Evolutionary conservation across 1,140 invertebrate species (phyloP).

Genomic region (Elysia chlorotica): DNA sequence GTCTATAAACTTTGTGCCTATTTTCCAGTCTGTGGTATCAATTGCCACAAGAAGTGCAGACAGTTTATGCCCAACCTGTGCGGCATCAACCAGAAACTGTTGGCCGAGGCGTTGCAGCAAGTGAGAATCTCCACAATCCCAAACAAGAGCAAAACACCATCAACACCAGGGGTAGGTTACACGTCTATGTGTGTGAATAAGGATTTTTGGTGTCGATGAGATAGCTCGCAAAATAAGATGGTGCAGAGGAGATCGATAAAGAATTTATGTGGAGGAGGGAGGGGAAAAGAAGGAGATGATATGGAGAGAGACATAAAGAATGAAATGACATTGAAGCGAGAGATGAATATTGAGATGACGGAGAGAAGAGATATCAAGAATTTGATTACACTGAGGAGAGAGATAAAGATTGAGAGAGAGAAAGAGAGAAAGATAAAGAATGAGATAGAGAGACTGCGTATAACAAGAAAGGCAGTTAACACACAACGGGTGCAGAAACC

Average conservation of each 20-base stretch:
- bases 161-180: no score
- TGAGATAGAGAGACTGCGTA: neutral
- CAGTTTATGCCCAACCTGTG: constrained; percentile 96
- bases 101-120: constrained; percentile 89
- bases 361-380: neutral
- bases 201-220: no score
- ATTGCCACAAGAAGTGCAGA: constrained; percentile 98
- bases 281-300: constrained; percentile 16
- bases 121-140: constrained; percentile 61
- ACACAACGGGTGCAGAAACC: no score
- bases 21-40: constrained; percentile 89
- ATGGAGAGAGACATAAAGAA: neutral
- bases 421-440: neutral
- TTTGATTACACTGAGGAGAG: neutral
- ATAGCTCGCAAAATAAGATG: neutral
- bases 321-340: neutral
- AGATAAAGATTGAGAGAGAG: neutral
- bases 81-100: constrained; percentile 95
- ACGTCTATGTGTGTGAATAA: no score
- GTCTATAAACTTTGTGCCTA: no score
- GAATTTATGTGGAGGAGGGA: neutral
- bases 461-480: no score
- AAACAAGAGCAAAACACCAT: constrained; percentile 6
- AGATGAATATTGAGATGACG: neutral
- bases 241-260: neutral